Evolutionary conservation across 2,888 invertebrate species (phyloP).

Genomic region (Drosophila atroscutellata): DNA sequence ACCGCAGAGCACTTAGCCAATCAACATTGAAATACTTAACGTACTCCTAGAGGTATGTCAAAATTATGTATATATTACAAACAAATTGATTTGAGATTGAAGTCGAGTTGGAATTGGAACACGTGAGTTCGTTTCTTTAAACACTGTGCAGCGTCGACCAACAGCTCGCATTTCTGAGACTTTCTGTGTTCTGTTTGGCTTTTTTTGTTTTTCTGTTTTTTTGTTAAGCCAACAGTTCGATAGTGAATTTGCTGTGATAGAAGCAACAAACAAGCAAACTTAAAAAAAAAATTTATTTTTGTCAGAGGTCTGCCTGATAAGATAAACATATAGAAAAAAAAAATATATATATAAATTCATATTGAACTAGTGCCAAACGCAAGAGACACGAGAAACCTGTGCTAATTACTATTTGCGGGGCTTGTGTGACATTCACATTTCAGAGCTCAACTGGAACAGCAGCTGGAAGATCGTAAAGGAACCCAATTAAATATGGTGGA

Average conservation of each 20-base stretch:
- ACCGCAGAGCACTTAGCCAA: not conserved
- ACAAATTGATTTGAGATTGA: not conserved
- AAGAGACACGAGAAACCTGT: slow-evolving; percentile 13
- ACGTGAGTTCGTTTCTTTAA: not conserved
- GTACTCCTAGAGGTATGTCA: not conserved
- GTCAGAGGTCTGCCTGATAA: slow-evolving; percentile 42
- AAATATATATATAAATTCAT: slow-evolving; percentile 1
- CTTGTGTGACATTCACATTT: slow-evolving; percentile 46
- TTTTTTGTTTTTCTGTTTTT: not conserved
- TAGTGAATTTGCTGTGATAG: slow-evolving; percentile 53
- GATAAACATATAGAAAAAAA: slow-evolving; percentile 39
- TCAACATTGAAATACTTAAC: slow-evolving; percentile 7
- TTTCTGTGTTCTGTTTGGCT: slow-evolving; percentile 21
- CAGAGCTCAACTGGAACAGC: slow-evolving; percentile 38
- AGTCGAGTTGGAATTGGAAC: not conserved
- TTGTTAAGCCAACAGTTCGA: slow-evolving; percentile 30
- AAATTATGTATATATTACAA: not conserved
- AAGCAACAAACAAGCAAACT: slow-evolving; percentile 34
- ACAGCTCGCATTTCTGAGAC: slow-evolving; percentile 31
- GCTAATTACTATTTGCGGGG: slow-evolving; percentile 12
- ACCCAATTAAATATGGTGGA: slow-evolving; percentile 29
- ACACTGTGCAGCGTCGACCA: slow-evolving; percentile 40
- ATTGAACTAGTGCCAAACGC: slow-evolving; percentile 19
- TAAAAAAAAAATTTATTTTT: slow-evolving; percentile 37
- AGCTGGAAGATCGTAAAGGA: slow-evolving; percentile 9